Evolutionary conservation across 2,797 vertebrate genomes (phyloP).

Genomic region (Astyanax mexicanus): DNA sequence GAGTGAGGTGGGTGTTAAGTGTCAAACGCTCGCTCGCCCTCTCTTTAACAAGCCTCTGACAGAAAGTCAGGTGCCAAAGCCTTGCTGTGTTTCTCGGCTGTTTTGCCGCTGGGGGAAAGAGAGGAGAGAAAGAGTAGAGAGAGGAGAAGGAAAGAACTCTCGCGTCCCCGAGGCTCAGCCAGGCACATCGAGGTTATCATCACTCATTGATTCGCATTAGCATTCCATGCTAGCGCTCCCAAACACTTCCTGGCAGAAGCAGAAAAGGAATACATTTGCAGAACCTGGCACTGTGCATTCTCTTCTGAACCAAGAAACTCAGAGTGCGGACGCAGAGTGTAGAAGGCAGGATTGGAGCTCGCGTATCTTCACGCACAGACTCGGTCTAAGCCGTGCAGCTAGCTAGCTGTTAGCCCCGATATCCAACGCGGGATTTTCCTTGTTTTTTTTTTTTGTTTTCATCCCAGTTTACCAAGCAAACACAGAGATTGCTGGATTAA

Average conservation of each 20-base stretch:
- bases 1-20: slow-evolving; percentile 27
- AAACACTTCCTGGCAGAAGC: slow-evolving; percentile 44
- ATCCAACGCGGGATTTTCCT: slow-evolving; percentile 40
- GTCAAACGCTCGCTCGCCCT: slow-evolving; percentile 47
- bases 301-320: slow-evolving; percentile 31
- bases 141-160: slow-evolving; percentile 30
- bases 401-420: not conserved
- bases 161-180: slow-evolving; percentile 41
- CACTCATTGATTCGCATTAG: slow-evolving; percentile 48
- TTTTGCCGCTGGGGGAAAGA: slow-evolving; percentile 31
- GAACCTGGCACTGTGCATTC: slow-evolving; percentile 35
- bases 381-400: slow-evolving; percentile 10
- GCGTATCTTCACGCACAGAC: slow-evolving; percentile 44
- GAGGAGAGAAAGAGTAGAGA: slow-evolving; percentile 25
- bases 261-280: slow-evolving; percentile 36
- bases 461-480: slow-evolving; percentile 42
- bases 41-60: slow-evolving; percentile 43
- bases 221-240: slow-evolving; percentile 38
- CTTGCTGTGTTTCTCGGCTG: slow-evolving; percentile 35
- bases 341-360: slow-evolving; percentile 25
- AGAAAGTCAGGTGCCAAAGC: slow-evolving; percentile 34
- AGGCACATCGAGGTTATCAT: slow-evolving; percentile 46
- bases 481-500: slow-evolving; percentile 47
- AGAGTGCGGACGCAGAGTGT: slow-evolving; percentile 27
- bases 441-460: slow-evolving; percentile 47